Evolutionary conservation across 2,888 invertebrate genomes (phyloP).

Genomic region (Nasonia oneida): DNA sequence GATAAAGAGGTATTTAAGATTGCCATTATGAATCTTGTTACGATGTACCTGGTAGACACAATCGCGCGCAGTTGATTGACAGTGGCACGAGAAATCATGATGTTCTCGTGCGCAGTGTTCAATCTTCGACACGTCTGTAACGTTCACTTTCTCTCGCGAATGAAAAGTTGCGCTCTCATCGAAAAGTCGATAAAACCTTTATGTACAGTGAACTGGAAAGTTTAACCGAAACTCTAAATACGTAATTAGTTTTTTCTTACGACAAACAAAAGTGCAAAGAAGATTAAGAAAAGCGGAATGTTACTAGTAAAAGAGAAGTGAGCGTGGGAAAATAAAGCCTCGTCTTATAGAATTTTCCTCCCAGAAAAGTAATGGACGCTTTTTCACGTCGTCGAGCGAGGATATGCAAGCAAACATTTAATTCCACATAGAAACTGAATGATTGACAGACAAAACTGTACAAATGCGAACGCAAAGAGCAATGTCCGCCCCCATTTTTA

Average conservation of each 20-base stretch:
- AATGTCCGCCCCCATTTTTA: slow-evolving; percentile 60
- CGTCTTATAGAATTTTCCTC: slow-evolving; percentile 42
- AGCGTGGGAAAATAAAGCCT: slow-evolving; percentile 41
- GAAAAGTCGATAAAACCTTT: slow-evolving; percentile 33
- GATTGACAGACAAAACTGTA: slow-evolving; percentile 57
- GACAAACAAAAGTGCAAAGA: slow-evolving; percentile 35
- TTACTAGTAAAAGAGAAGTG: slow-evolving; percentile 42
- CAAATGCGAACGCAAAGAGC: slow-evolving; percentile 58
- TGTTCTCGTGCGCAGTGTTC: slow-evolving; percentile 52
- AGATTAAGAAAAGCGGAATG: slow-evolving; percentile 19
- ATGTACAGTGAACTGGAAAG: slow-evolving; percentile 56
- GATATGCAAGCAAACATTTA: slow-evolving; percentile 20
- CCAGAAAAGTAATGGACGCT: neutral
- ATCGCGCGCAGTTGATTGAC: slow-evolving; percentile 72
- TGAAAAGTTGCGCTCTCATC: slow-evolving; percentile 29
- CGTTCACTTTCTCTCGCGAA: slow-evolving; percentile 54
- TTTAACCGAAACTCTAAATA: slow-evolving; percentile 67
- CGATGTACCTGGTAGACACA: slow-evolving; percentile 77
- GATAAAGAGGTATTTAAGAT: slow-evolving; percentile 56
- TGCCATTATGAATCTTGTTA: slow-evolving; percentile 69
- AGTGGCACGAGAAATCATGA: slow-evolving; percentile 73
- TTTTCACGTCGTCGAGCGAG: too few species aligned
- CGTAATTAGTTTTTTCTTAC: slow-evolving; percentile 65
- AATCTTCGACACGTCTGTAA: slow-evolving; percentile 50
- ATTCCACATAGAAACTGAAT: slow-evolving; percentile 27